Evolutionary conservation across 2,113 vertebrate genomes (phyloP), one percentile per base, ranked within the genome.

Genomic region (Tachysurus fulvidraco): DNA sequence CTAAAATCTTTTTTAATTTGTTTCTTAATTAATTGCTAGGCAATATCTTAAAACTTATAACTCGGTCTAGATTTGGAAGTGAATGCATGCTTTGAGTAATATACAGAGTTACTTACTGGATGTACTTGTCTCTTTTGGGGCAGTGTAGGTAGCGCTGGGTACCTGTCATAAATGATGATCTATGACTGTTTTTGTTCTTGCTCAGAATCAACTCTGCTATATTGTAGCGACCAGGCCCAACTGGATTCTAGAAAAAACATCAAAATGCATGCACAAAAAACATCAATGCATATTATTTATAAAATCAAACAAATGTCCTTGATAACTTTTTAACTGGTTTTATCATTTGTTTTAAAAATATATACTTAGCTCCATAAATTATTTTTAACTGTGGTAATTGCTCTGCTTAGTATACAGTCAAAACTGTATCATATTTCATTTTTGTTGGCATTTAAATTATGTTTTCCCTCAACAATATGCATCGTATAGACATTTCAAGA

Each of bases 181-280:
- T 90, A 85, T 93, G 93, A 28, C 87, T 85, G 0, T 78, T 88
- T 91, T 90, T 80, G 16, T 86, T n/a, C 77, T n/a, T 84, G 71
- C 88, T 89, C 69, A 90, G 90, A 1, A 67, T 88, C 21, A 91
- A 91, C 7, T 89, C 55, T n/a, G 85, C 91, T 76, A 92, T 89
- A 89, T 95, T 44, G 65, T 95, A 96, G 87, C 88, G 88, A 36
- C 95, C 95, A 73, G 95, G 94, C 0, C 93, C 95, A 21, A 89
- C 64, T 0, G 92, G 88, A 84, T 95, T 95, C 95, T 95, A 64
- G 54, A 41, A 19, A 84, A 77, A 81, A 19, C 21, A 83, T n/a
- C 19, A 85, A 57, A 30, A 79, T 8, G 19, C 41, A 25, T 73
- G 67, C 17, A n/a, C n/a, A n/a, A n/a, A n/a, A n/a, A n/a, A n/a